Evolutionary conservation across 2,888 invertebrate genomes (phyloP).

Genomic region (Ormyrus rosae): DNA sequence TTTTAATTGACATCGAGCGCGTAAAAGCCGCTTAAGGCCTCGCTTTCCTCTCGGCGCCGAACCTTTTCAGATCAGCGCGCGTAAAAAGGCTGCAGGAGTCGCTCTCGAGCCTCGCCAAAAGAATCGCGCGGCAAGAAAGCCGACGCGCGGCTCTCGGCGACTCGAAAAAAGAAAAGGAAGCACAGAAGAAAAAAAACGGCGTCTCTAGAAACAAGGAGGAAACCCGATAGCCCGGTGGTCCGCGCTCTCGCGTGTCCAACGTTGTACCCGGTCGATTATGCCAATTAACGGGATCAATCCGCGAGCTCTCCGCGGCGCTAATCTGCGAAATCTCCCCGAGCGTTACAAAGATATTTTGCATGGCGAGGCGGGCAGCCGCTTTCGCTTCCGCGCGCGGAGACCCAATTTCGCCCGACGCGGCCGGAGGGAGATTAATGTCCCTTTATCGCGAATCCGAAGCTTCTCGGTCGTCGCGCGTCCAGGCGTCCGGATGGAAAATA

Average conservation of each 20-base stretch:
- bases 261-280: conserved; percentile 8
- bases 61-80: no score
- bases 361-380: background rate
- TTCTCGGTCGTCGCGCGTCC: no score
- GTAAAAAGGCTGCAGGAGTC: background rate
- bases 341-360: background rate
- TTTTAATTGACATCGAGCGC: background rate
- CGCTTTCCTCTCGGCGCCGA: background rate
- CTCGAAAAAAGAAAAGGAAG: background rate
- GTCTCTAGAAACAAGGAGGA: background rate
- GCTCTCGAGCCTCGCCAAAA: background rate
- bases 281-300: conserved; percentile 24
- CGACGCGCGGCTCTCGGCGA: background rate
- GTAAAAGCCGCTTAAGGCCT: conserved; percentile 8
- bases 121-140: background rate
- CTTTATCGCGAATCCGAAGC: no score
- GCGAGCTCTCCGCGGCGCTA: background rate
- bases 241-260: background rate
- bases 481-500: no score
- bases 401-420: no score
- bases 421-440: no score
- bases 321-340: conserved; percentile 5
- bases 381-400: background rate
- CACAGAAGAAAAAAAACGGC: background rate
- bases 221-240: conserved; percentile 15